Percentiles rank a stretch among this genome's conserved stretches.
These are phyloP conservation scores for Smittia sp. DNA, from an alignment of 2,888 invertebrate genomes.

Conservation along the genomic window DNA sequence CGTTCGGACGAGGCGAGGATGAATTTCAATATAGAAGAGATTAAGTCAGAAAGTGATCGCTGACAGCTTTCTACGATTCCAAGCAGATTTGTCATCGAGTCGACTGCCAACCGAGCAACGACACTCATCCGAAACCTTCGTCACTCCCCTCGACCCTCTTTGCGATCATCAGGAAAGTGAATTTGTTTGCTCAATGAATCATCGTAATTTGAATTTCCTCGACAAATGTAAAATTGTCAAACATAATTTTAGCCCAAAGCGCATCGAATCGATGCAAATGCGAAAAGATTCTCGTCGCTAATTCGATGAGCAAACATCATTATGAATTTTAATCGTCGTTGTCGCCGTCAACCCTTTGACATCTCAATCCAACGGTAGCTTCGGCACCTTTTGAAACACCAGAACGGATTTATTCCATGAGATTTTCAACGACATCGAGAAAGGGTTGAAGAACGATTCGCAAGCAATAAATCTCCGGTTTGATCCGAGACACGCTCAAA, in stretches of 20 bases:
- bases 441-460: background rate
- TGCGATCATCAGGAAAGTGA: too few relatives aligned
- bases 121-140: too few relatives aligned
- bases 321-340: background rate
- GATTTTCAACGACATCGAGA: background rate
- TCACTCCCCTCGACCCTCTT: too few relatives aligned
- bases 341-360: too few relatives aligned
- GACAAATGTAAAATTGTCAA: too few relatives aligned
- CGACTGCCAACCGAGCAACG: too few relatives aligned
- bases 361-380: too few relatives aligned
- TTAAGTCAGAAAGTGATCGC: background rate
- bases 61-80: background rate
- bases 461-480: background rate
- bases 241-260: background rate
- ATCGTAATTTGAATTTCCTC: too few relatives aligned
- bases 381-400: too few relatives aligned
- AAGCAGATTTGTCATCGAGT: background rate
- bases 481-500: conserved; percentile 4
- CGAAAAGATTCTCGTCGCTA: background rate
- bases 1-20: background rate
- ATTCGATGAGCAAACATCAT: background rate
- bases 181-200: too few relatives aligned
- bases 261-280: background rate
- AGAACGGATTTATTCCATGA: too few relatives aligned
- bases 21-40: background rate